These are phyloP conservation scores for Frieseomelitta varia DNA, from an alignment of 1,140 invertebrate species.

Conservation along the genomic window DNA sequence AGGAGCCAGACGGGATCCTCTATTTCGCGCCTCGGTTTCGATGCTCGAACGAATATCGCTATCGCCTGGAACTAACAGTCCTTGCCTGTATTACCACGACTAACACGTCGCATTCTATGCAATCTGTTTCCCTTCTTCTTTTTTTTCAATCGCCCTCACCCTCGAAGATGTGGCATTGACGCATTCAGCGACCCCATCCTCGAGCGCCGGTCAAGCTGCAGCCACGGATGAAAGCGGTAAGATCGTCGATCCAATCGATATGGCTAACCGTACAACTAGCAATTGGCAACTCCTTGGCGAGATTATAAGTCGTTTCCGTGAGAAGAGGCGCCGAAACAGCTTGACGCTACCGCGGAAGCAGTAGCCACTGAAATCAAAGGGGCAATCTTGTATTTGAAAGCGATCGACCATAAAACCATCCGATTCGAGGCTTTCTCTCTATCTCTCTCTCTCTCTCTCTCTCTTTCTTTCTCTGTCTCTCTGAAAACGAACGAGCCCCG, in stretches of 20 bases:
- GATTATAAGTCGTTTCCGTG: not conserved
- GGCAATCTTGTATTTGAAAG: constrained; percentile 28
- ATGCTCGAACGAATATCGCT: not conserved
- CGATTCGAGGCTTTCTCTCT: not conserved
- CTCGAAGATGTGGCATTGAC: constrained; percentile 73
- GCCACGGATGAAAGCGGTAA: constrained; percentile 79
- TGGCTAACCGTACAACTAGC: not conserved
- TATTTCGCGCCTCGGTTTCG: not conserved
- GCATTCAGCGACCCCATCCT: constrained; percentile 73
- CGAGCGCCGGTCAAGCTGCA: constrained; percentile 72
- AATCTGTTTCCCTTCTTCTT: constrained; percentile 42
- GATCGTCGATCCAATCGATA: constrained; percentile 33
- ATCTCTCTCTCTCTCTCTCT: not conserved
- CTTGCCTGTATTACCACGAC: constrained; percentile 2
- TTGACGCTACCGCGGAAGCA: not conserved
- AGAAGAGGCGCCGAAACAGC: constrained; percentile 6
- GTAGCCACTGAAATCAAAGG: constrained; percentile 16
- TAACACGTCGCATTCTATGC: constrained; percentile 46
- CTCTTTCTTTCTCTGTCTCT: not conserved
- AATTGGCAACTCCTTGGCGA: no score
- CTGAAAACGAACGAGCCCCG: not conserved
- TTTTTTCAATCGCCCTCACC: constrained; percentile 49
- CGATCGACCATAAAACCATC: constrained; percentile 46
- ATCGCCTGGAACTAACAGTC: not conserved
- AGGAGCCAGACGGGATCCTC: constrained; percentile 1